These are phyloP conservation scores for Hypomecis punctinalis DNA, from an alignment of 2,888 invertebrate genomes.

Conservation along the genomic window DNA sequence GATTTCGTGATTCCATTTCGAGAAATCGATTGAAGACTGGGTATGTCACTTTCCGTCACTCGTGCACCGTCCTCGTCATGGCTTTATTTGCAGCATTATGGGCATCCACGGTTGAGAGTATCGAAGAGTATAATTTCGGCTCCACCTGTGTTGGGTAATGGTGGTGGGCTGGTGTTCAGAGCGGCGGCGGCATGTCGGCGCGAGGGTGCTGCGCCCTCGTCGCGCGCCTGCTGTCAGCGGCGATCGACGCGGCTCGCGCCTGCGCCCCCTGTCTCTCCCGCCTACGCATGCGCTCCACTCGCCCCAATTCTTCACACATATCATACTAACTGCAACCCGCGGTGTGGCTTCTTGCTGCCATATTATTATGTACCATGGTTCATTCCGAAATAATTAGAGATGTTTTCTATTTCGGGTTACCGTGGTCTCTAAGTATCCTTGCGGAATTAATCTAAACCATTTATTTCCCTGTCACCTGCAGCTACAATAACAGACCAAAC, in stretches of 20 bases:
- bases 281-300: constrained; percentile 48
- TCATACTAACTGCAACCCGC: neutral
- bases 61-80: neutral
- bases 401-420: too few species aligned
- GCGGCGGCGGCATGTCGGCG: constrained; percentile 23
- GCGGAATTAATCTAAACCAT: neutral
- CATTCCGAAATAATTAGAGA: too few species aligned
- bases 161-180: constrained; percentile 9
- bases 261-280: constrained; percentile 44
- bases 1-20: constrained; percentile 5
- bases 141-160: neutral
- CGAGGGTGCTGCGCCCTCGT: constrained; percentile 32
- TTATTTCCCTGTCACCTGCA: neutral
- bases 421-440: too few species aligned
- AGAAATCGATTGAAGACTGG: constrained; percentile 6
- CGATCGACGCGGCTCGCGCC: constrained; percentile 39
- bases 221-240: constrained; percentile 43
- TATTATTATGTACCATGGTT: too few species aligned
- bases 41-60: neutral
- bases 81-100: too few species aligned
- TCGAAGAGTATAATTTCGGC: neutral
- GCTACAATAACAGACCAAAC: neutral
- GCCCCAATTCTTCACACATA: constrained; percentile 29
- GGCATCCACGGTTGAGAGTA: neutral
- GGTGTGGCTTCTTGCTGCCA: neutral